phyloP scores from a whole-genome alignment of 2,113 vertebrate genomes.

The Spea multiplicata region DNA sequence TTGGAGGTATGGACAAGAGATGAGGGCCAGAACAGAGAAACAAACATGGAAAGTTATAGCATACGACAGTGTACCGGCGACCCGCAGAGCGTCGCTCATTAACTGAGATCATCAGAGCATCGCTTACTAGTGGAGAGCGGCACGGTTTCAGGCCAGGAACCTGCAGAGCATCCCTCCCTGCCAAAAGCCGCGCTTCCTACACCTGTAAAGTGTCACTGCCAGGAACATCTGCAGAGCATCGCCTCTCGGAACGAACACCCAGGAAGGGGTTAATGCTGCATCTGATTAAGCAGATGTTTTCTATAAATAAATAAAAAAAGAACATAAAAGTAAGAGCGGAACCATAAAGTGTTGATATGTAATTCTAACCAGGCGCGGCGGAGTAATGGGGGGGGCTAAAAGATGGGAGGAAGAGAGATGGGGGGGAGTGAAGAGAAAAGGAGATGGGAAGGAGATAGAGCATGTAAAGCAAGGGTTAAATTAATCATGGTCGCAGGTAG shows the following conservation, averaged over 20 bases:
- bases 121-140: not conserved
- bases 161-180: not conserved
- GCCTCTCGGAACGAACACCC: not conserved
- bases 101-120: not conserved
- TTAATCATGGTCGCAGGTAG: not conserved
- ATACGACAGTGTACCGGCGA: not conserved
- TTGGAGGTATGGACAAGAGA: too few relatives aligned
- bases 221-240: not conserved
- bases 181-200: too few relatives aligned
- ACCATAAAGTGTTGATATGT: slow-evolving; percentile 42
- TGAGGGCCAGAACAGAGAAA: too few relatives aligned
- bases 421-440: too few relatives aligned
- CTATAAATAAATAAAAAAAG: slow-evolving; percentile 28
- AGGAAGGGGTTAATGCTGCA: slow-evolving; percentile 29
- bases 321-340: slow-evolving; percentile 39
- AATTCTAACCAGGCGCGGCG: slow-evolving; percentile 32
- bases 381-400: not conserved
- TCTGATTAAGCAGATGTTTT: slow-evolving; percentile 43
- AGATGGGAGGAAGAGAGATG: not conserved
- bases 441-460: too few relatives aligned
- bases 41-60: too few relatives aligned
- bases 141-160: not conserved
- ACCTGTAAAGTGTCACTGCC: too few relatives aligned
- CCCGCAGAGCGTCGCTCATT: not conserved
- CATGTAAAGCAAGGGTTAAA: not conserved